phyloP scores from a whole-genome alignment of 2,113 vertebrate genomes.

The Lycocorax pyrrhopterus region DNA sequence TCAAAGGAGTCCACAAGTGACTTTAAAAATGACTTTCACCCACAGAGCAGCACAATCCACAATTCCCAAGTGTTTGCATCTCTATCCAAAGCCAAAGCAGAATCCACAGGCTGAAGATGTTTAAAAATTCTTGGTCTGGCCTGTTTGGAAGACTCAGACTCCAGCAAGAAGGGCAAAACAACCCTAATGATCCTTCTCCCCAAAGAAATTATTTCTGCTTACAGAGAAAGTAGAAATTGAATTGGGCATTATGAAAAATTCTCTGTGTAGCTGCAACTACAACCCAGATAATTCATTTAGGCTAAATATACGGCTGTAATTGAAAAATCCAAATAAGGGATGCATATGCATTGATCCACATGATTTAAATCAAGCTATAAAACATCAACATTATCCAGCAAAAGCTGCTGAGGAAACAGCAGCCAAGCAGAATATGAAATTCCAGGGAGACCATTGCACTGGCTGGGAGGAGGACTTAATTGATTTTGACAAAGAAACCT shows the following conservation, averaged over 20 bases:
- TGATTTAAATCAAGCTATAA: conserved; percentile 62
- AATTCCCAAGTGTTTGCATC: background rate
- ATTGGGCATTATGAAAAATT: conserved; percentile 40
- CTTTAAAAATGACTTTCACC: background rate
- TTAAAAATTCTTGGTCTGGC: background rate
- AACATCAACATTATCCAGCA: conserved; percentile 51
- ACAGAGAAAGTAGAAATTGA: conserved; percentile 25
- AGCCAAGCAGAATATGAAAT: conserved; percentile 52
- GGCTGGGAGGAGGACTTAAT: conserved; percentile 49
- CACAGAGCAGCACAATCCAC: background rate
- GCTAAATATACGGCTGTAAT: conserved; percentile 54
- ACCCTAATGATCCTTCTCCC: background rate
- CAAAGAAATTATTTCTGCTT: conserved; percentile 8
- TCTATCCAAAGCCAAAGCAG: background rate
- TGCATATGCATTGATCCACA: conserved; percentile 56
- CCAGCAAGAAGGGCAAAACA: background rate
- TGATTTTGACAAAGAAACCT: conserved; percentile 75
- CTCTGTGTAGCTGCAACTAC: conserved; percentile 18
- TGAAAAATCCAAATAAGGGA: conserved; percentile 59
- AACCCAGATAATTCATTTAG: conserved; percentile 54
- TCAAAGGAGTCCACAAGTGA: background rate
- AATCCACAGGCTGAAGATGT: background rate
- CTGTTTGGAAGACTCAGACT: background rate
- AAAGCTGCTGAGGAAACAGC: conserved; percentile 31
- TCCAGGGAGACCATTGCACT: conserved; percentile 34